These are phyloP conservation scores for Pharmacophagus antenor DNA, from an alignment of 2,888 invertebrate species.

Conservation along the genomic window DNA sequence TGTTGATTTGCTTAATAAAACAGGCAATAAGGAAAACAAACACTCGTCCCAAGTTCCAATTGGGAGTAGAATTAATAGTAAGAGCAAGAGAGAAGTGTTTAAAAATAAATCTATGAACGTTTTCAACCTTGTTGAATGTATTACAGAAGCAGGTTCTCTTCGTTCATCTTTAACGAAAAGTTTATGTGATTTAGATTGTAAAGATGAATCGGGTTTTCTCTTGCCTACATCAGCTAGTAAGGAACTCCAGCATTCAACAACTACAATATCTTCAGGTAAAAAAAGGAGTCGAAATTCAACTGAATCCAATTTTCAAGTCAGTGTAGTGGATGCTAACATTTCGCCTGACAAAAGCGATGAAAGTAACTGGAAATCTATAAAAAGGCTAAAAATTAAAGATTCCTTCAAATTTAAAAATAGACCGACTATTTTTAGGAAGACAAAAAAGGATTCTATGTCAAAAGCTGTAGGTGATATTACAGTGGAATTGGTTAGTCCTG, in stretches of 20 bases:
- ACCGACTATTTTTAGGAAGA: constrained; percentile 72
- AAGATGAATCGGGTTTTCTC: constrained; percentile 63
- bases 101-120: constrained; percentile 75
- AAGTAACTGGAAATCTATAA: constrained; percentile 76
- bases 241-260: constrained; percentile 69
- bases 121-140: constrained; percentile 72
- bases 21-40: constrained; percentile 68
- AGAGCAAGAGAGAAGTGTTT: constrained; percentile 75
- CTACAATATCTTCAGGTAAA: constrained; percentile 74
- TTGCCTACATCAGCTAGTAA: constrained; percentile 61
- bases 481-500: constrained; percentile 68
- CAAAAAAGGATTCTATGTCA: constrained; percentile 67
- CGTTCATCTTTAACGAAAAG: constrained; percentile 74
- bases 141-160: constrained; percentile 66
- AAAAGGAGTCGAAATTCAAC: constrained; percentile 76
- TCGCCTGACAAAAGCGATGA: constrained; percentile 74
- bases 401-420: constrained; percentile 77
- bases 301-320: constrained; percentile 72
- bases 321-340: constrained; percentile 59
- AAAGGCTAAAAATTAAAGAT: constrained; percentile 75
- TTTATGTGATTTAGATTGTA: constrained; percentile 70
- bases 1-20: constrained; percentile 54
- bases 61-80: constrained; percentile 50
- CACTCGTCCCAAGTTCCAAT: constrained; percentile 52
- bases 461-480: constrained; percentile 68